A percentile compares a stretch with the other conserved stretches of the same genome.
These are phyloP conservation scores for Drosophila fuyamai DNA, from an alignment of 1,140 invertebrate species.

Conservation along the genomic window DNA sequence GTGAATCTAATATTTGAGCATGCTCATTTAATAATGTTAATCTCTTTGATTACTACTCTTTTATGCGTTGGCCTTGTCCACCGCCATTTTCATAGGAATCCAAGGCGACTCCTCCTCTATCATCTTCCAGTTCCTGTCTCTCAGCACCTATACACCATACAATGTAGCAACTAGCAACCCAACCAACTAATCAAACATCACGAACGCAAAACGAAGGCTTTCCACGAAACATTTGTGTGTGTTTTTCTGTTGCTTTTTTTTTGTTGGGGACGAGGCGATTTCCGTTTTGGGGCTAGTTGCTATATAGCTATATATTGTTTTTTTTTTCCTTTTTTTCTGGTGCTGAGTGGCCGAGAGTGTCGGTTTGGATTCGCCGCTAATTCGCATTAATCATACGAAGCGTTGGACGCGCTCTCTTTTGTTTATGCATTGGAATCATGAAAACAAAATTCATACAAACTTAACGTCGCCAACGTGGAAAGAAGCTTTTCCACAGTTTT, in stretches of 20 bases:
- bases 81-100: conserved; percentile 19
- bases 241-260: conserved; percentile 33
- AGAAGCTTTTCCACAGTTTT: conserved; percentile 73
- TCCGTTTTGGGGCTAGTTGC: conserved; percentile 60
- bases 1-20: not conserved
- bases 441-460: conserved; percentile 65
- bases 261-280: conserved; percentile 55
- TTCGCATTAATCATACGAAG: conserved; percentile 82
- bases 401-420: conserved; percentile 68
- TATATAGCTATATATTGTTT: conserved; percentile 26
- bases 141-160: conserved; percentile 27
- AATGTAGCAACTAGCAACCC: conserved; percentile 12
- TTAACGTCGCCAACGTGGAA: conserved; percentile 23
- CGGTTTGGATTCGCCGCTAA: conserved; percentile 59
- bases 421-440: conserved; percentile 74
- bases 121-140: conserved; percentile 33
- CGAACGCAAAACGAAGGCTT: conserved; percentile 56
- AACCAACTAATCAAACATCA: conserved; percentile 47
- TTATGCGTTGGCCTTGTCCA: conserved; percentile 15
- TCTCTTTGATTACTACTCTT: conserved; percentile 7
- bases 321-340: conserved; percentile 12
- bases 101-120: conserved; percentile 15
- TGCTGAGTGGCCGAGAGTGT: conserved; percentile 45
- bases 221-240: conserved; percentile 64
- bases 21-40: not conserved